These are phyloP conservation scores for Acipenser ruthenus DNA, from an alignment of 2,797 vertebrate genomes.

Conservation along the genomic window DNA sequence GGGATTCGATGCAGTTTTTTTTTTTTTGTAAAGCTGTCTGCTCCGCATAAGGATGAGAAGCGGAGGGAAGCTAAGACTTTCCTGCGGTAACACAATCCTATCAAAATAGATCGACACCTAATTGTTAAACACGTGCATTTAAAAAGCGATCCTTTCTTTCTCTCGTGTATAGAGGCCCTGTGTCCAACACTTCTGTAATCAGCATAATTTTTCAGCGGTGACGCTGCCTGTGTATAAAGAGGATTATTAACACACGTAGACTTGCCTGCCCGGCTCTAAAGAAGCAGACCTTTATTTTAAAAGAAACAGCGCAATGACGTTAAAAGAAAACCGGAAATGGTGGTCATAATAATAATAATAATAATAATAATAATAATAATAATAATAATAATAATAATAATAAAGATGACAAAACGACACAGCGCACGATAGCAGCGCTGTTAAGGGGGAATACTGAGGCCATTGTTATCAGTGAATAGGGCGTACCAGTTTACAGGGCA, in stretches of 20 bases:
- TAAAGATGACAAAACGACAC: too few species aligned
- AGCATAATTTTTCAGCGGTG: constrained; percentile 71
- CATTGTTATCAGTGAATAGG: constrained; percentile 90
- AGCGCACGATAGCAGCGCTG: constrained; percentile 36
- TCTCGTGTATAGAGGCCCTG: constrained; percentile 46
- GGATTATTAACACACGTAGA: constrained; percentile 36
- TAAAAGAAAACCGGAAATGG: too few species aligned
- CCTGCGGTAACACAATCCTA: constrained; percentile 28
- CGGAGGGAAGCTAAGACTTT: constrained; percentile 15
- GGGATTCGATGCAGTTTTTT: too few species aligned
- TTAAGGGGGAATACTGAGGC: constrained; percentile 68
- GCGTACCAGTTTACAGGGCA: constrained; percentile 76
- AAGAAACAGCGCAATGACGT: constrained; percentile 17
- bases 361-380: too few species aligned
- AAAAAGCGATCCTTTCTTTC: constrained; percentile 31
- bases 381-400: too few species aligned
- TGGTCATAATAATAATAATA: too few species aligned
- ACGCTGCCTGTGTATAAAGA: constrained; percentile 52
- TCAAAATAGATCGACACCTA: constrained; percentile 52
- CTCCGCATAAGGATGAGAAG: too few species aligned
- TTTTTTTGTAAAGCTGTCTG: too few species aligned
- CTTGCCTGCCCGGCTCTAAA: constrained; percentile 39
- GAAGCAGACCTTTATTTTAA: constrained; percentile 49
- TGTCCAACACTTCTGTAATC: constrained; percentile 55
- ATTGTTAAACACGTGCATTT: constrained; percentile 44